A percentile compares a stretch with the other conserved stretches of the same genome.
Conservation (phyloP, 2,113 vertebrate species). For the Oryctolagus cuniculus region DNA sequence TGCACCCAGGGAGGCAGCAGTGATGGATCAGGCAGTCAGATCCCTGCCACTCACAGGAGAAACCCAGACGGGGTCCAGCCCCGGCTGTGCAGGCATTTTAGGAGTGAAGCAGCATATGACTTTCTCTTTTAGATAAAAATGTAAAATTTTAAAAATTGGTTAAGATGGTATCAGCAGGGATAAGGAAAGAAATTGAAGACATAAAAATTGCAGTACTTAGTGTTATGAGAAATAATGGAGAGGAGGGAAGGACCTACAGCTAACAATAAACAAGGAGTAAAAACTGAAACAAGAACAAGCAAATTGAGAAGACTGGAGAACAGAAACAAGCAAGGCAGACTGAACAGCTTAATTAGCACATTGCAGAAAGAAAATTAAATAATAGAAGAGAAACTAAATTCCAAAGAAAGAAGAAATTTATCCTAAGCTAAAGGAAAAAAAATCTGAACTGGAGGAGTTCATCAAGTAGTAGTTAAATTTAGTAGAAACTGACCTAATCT, state of each 20-base stretch:
- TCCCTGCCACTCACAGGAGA: no score
- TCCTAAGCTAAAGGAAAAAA: constrained; percentile 36
- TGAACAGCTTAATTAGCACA: not conserved
- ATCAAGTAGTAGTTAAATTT: constrained; percentile 21
- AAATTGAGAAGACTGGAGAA: not conserved
- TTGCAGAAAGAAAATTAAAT: constrained; percentile 15
- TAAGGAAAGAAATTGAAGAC: constrained; percentile 53
- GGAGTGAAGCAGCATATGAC: no score
- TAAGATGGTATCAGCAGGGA: not conserved
- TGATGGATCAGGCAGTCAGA: no score
- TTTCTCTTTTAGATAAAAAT: no score
- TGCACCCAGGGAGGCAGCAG: no score
- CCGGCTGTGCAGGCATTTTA: no score
- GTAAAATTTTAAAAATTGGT: no score
- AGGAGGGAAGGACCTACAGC: not conserved
- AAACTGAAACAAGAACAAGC: not conserved
- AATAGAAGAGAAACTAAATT: not conserved
- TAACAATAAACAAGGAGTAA: not conserved
- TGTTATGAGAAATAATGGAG: not conserved
- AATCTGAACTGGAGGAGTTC: not conserved
- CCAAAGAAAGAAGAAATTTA: not conserved
- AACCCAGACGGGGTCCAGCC: no score
- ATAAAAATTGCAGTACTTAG: constrained; percentile 39
- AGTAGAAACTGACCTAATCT: not conserved
- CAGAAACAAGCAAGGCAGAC: not conserved